phyloP scores from a whole-genome alignment of 53 echinoderm and acorn worm species.

The Echinarachnius parma region DNA sequence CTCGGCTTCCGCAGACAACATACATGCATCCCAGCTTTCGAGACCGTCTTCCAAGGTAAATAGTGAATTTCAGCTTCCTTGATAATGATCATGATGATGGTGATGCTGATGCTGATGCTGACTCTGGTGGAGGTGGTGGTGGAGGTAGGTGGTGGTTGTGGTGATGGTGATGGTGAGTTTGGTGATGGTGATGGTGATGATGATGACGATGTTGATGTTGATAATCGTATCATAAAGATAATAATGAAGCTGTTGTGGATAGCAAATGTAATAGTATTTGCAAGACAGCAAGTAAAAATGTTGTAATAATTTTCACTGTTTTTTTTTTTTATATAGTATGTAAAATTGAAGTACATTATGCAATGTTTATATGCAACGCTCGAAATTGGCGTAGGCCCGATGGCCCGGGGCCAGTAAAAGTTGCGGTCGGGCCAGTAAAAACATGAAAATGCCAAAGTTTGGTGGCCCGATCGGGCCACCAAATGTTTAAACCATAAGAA shows the following conservation, averaged over 20 bases:
- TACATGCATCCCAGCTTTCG: slow-evolving; percentile 4
- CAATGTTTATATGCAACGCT: too few species aligned
- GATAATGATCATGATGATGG: not conserved
- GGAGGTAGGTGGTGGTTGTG: not conserved
- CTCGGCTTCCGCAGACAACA: slow-evolving; percentile 27
- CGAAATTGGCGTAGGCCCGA: too few species aligned
- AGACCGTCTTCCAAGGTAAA: too few species aligned
- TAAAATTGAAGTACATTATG: too few species aligned
- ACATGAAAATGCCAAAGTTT: too few species aligned
- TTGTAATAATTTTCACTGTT: not conserved
- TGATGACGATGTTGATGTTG: not conserved
- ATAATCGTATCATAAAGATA: not conserved
- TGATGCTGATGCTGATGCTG: not conserved
- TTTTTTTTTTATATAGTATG: not conserved
- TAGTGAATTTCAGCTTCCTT: too few species aligned
- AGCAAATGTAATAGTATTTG: not conserved
- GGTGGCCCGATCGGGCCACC: too few species aligned
- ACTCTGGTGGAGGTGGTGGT: not conserved
- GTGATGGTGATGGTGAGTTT: not conserved
- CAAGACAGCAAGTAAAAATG: not conserved
- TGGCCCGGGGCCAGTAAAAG: too few species aligned
- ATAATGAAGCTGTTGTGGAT: not conserved
- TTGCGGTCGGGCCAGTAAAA: too few species aligned
- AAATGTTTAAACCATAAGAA: too few species aligned
- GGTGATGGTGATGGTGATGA: not conserved